Percentiles rank a stretch among this genome's conserved stretches.
Evolutionary conservation across 2,113 vertebrate species (phyloP).

Genomic region (Hemiscyllium ocellatum): DNA sequence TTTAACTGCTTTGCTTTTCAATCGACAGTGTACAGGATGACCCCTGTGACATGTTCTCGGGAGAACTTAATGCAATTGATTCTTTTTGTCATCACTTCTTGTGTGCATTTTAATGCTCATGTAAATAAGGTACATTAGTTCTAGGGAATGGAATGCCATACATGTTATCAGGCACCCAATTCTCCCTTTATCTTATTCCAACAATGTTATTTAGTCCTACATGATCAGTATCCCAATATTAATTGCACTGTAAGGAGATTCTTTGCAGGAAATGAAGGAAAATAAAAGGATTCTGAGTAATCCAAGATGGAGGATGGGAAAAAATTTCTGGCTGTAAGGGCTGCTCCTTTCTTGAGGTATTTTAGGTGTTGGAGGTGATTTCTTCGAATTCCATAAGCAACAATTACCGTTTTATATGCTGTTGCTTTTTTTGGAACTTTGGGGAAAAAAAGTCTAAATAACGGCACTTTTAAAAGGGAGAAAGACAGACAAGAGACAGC

Average conservation of each 20-base stretch:
- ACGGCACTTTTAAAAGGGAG: too few relatives aligned
- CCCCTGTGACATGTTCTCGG: background rate
- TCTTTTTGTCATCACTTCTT: background rate
- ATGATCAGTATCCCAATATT: background rate
- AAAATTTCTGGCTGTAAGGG: too few relatives aligned
- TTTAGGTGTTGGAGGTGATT: too few relatives aligned
- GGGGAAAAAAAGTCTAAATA: too few relatives aligned
- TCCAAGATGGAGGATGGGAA: too few relatives aligned
- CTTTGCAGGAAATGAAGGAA: background rate
- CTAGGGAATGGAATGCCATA: background rate
- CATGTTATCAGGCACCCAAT: background rate
- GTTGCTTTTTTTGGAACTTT: too few relatives aligned
- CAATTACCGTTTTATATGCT: too few relatives aligned
- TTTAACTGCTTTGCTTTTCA: slow-evolving; percentile 19
- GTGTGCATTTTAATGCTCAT: background rate
- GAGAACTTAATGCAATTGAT: background rate
- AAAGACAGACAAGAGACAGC: too few relatives aligned
- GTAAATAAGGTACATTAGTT: background rate
- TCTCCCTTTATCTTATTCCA: background rate
- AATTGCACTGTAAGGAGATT: background rate
- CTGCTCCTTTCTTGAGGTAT: too few relatives aligned
- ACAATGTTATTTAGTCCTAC: background rate
- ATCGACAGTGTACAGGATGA: background rate
- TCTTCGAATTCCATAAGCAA: too few relatives aligned
- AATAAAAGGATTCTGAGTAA: too few relatives aligned